Evolutionary conservation across 2,797 vertebrate genomes (phyloP), one percentile per base, ranked within the genome.

Genomic region (Epinephelus awoara): DNA sequence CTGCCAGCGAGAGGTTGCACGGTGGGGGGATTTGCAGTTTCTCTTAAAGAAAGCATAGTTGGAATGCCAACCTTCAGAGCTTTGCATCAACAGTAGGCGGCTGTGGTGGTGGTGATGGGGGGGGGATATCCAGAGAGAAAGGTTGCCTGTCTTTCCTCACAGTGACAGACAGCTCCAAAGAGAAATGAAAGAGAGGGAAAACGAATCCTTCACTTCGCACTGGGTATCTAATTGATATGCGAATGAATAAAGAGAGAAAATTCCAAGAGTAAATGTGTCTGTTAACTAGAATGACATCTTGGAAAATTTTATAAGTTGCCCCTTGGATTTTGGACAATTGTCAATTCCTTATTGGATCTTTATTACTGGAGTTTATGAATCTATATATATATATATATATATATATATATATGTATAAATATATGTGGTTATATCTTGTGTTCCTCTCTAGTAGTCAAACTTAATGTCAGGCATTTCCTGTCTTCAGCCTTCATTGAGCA

Each of bases 31-130:
- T 89, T 89, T 91, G 74, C 67, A 73, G 77, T 82, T 85, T 92
- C 57, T 92, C 88, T 86, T 88, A 87, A 94, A 92, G 85, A 88
- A 90, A 92, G 92, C 94, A 91, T 93, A 89, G 91, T 88, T 94
- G 94, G 92, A 94, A 95, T 95, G 92, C 92, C 90, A 93, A 82
- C 80, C 77, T 90, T 94, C 76, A 85, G 77, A 86, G 82, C 88
- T 93, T 84, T 91, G 89, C 90, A 92, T 91, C 89, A 92, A 89
- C 87, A 86, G 88, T 79, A 80, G 87, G 84, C 25, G 83, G 83
- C 58, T 73, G 79, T 54, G 84, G 79, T 54, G 80, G 72, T 71
- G 85, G 61, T 40, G 66, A 56, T 80, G 72, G 62, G 75, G 69
- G 69, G 75, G 83, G 80, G 72, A 49, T 75, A 84, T 89, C 80